Conservation (phyloP, 2,113 vertebrate genomes). For the Ophiodon elongatus region DNA sequence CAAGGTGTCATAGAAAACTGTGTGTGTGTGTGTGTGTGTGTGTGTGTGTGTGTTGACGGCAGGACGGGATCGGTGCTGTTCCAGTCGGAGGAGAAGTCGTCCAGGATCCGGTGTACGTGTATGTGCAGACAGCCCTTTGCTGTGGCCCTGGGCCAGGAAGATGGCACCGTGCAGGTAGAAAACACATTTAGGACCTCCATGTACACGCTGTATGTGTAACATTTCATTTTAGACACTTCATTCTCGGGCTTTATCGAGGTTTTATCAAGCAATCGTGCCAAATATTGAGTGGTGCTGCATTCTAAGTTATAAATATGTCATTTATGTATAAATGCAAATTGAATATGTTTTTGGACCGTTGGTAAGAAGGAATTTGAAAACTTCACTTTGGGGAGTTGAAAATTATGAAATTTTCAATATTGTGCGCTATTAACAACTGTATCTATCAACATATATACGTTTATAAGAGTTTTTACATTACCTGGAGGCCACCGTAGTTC, state of each 20-base stretch:
- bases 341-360: too few species aligned
- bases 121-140: constrained; percentile 82
- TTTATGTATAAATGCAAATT: too few species aligned
- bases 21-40: constrained; percentile 3
- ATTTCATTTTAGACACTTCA: background rate
- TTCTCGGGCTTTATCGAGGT: background rate
- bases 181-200: constrained; percentile 3
- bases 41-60: constrained; percentile 70
- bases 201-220: background rate
- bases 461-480: too few species aligned
- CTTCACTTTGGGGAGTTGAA: too few species aligned
- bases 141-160: constrained; percentile 87
- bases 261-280: too few species aligned
- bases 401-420: too few species aligned
- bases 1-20: background rate
- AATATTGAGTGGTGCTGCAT: too few species aligned
- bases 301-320: too few species aligned
- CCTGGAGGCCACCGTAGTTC: background rate
- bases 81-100: constrained; percentile 84
- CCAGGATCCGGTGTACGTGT: constrained; percentile 89
- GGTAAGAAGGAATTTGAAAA: too few species aligned
- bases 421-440: too few species aligned
- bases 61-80: constrained; percentile 83
- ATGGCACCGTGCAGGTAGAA: constrained; percentile 89
- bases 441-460: too few species aligned